These are phyloP conservation scores for Lagorchestes hirsutus DNA, from an alignment of 2,797 vertebrate genomes.

Conservation along the genomic window DNA sequence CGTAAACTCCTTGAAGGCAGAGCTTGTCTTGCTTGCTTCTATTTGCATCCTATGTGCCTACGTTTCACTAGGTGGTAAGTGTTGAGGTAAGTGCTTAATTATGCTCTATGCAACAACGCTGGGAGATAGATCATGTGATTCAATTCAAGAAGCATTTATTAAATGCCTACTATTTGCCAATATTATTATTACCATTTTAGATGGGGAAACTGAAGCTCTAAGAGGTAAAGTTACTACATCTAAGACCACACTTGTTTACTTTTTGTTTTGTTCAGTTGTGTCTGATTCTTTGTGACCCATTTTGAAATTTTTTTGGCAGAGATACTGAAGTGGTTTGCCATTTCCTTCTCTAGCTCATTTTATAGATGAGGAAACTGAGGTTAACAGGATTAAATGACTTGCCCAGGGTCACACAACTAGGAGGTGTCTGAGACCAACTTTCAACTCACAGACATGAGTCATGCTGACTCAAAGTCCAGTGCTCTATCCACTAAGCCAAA, in stretches of 20 bases:
- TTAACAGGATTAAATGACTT: no score
- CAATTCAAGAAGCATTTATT: neutral
- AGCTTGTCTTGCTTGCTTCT: no score
- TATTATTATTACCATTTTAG: neutral
- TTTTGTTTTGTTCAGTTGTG: no score
- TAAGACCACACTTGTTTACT: no score
- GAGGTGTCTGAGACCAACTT: neutral
- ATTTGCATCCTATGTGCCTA: no score
- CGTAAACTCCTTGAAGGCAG: no score
- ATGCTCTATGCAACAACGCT: neutral
- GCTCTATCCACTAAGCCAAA: neutral
- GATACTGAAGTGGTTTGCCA: neutral
- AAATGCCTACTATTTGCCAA: neutral
- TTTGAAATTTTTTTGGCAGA: neutral
- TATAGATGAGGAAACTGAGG: no score
- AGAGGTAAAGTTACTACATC: neutral
- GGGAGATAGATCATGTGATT: neutral
- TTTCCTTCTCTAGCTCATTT: neutral
- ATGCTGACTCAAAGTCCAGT: neutral
- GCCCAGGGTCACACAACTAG: neutral
- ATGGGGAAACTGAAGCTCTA: neutral
- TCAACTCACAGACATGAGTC: neutral
- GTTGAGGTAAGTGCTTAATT: neutral
- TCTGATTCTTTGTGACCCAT: neutral
- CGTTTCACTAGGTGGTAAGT: neutral